A percentile compares a stretch with the other conserved stretches of the same genome.
Evolutionary conservation across 2,113 vertebrate species (phyloP).

Genomic region (Macquaria australasica): DNA sequence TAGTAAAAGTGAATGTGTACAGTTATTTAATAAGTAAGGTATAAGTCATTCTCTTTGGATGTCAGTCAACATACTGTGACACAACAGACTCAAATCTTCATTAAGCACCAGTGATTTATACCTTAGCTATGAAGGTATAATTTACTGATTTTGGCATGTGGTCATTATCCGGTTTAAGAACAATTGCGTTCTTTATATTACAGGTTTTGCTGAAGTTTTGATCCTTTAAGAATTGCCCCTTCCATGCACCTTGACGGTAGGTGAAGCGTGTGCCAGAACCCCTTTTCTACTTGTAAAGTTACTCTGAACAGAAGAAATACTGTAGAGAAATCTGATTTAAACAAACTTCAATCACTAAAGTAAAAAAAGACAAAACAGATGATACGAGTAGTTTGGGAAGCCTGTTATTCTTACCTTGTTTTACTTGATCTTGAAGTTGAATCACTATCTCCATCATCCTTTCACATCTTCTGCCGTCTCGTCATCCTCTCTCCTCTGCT

Average conservation of each 20-base stretch:
- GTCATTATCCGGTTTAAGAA: background rate
- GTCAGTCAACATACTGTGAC: background rate
- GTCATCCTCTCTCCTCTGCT: background rate
- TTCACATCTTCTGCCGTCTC: background rate
- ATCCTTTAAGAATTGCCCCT: background rate
- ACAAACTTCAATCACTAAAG: background rate
- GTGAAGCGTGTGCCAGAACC: background rate
- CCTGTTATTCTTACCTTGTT: background rate
- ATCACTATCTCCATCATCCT: background rate
- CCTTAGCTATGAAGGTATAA: background rate
- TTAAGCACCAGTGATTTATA: background rate
- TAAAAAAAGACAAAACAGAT: background rate
- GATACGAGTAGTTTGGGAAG: background rate
- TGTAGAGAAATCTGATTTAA: background rate
- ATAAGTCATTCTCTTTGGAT: conserved; percentile 17
- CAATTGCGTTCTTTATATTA: background rate
- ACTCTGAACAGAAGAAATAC: background rate
- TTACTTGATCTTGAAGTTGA: background rate
- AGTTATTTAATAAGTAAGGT: conserved; percentile 41
- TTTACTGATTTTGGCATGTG: background rate
- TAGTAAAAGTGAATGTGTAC: background rate
- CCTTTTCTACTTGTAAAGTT: background rate
- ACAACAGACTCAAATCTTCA: background rate
- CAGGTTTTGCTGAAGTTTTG: background rate
- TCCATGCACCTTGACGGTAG: background rate